Evolutionary conservation across 2,797 vertebrate genomes (phyloP), one percentile per base, ranked within the genome.

Genomic region (Dendrocincla tyrannina): DNA sequence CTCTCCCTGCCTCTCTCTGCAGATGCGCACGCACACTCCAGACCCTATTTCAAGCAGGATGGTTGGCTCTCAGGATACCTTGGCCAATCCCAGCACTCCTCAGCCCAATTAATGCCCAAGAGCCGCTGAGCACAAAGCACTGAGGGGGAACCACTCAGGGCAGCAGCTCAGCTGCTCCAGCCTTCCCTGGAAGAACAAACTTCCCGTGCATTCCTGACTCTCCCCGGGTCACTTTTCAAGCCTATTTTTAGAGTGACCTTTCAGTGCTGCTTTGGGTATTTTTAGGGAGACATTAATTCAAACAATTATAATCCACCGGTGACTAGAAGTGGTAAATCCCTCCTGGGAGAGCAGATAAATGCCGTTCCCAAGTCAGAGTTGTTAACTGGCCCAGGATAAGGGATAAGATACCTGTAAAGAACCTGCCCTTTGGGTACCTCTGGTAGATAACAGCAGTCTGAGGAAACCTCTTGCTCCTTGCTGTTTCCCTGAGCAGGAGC

Each of bases 1-100:
- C 95, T 92, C 93, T 92, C 64, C 39, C 76, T 52, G 92, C 66
- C 56, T 85, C 93, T 94, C 88, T 55, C 67, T 49, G 50, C 92
- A 95, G 77, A 80, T 84, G 56, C 86, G 81, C 83, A 46, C 7
- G 13, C 80, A 73, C 75, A 28, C 70, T 77, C 91, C 73, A 92
- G 68, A 11, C 74, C 88, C 84, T 78, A 77, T 72, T 88, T 60
- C 90, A 79, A 96, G 88, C 30, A 19, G 47, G 69, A 56, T 23
- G 16, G 2, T 59, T 67, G 80, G 85, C 86, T 92, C 17, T 60
- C 77, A 78, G 91, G 91, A 39, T 93, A 83, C 93, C 94, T 73
- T 28, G 56, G 93, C 96, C 94, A 94, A 89, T 63, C 91, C 96
- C 23, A 87, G 24, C 55, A 25, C 75, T 89, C 84, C 74, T 49